Percentiles rank a stretch among this genome's conserved stretches.
These are phyloP conservation scores for Sarcophaga bullata DNA, from an alignment of 1,140 invertebrate species.

Conservation along the genomic window DNA sequence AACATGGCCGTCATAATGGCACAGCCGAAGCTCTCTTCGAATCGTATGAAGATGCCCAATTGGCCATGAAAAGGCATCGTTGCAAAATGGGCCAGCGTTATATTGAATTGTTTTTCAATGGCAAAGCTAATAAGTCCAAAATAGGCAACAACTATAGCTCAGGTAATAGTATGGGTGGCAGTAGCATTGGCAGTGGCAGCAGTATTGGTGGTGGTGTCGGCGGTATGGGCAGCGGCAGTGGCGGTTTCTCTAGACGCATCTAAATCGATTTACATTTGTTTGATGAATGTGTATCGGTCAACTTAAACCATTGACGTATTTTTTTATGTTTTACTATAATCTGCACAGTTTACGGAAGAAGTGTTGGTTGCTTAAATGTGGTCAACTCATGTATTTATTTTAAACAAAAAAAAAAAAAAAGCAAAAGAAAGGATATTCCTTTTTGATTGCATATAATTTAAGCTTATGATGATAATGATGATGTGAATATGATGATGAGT, in stretches of 20 bases:
- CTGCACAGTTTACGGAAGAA: too few species aligned
- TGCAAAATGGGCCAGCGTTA: conserved; percentile 90
- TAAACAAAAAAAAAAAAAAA: too few species aligned
- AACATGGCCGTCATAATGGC: conserved; percentile 85
- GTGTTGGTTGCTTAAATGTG: too few species aligned
- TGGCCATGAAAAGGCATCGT: conserved; percentile 82
- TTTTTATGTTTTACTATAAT: too few species aligned
- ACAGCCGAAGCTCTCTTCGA: conserved; percentile 90
- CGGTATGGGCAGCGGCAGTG: conserved; percentile 2
- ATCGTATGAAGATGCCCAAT: conserved; percentile 79
- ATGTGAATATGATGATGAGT: neutral
- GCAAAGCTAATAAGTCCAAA: conserved; percentile 53
- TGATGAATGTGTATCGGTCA: conserved; percentile 18
- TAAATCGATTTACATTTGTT: conserved; percentile 48
- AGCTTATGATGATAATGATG: neutral
- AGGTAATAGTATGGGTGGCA: conserved; percentile 13
- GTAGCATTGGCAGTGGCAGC: conserved; percentile 11
- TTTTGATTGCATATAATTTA: neutral
- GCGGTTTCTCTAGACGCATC: conserved; percentile 51
- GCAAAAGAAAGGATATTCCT: neutral
- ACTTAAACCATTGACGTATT: too few species aligned
- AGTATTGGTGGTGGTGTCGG: neutral
- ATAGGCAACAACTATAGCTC: conserved; percentile 33
- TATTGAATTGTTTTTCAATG: conserved; percentile 75
- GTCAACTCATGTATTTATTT: conserved; percentile 2